Percentiles rank a stretch among this genome's conserved stretches.
phyloP scores from a whole-genome alignment of 1,140 invertebrate species.

The Bombus impatiens region DNA sequence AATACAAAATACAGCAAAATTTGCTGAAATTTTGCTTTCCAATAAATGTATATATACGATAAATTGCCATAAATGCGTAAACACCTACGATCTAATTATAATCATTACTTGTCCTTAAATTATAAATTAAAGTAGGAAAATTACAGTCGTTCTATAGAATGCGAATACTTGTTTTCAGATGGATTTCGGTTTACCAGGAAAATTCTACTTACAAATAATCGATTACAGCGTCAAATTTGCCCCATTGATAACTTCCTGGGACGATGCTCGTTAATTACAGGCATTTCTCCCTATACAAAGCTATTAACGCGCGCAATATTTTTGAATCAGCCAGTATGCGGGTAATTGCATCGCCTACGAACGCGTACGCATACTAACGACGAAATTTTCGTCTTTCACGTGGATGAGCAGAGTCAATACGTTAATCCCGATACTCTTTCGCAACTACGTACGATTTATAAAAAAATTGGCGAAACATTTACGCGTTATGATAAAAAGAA shows the following conservation, averaged over 20 bases:
- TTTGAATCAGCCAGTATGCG: conserved; percentile 1
- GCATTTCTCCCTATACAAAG: not conserved
- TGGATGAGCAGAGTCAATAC: not conserved
- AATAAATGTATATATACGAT: too few relatives aligned
- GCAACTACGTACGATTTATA: not conserved
- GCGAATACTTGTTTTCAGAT: too few relatives aligned
- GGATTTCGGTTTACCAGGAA: not conserved
- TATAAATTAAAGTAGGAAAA: too few relatives aligned
- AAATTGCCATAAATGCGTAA: too few relatives aligned
- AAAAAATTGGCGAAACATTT: not conserved
- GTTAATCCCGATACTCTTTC: not conserved
- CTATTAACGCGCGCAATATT: not conserved
- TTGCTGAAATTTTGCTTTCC: too few relatives aligned
- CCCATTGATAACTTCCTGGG: too few relatives aligned
- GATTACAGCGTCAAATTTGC: not conserved
- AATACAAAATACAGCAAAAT: not conserved
- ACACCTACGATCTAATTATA: too few relatives aligned
- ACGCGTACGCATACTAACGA: not conserved
- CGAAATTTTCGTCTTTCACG: conserved; percentile 7
- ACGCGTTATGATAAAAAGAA: not conserved
- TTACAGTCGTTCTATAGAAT: too few relatives aligned
- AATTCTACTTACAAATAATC: not conserved
- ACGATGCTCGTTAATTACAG: not conserved
- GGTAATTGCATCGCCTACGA: conserved; percentile 21
- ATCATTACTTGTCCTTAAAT: too few relatives aligned